These are phyloP conservation scores for Setipinna tenuifilis DNA, from an alignment of 2,797 vertebrate genomes.

Conservation along the genomic window DNA sequence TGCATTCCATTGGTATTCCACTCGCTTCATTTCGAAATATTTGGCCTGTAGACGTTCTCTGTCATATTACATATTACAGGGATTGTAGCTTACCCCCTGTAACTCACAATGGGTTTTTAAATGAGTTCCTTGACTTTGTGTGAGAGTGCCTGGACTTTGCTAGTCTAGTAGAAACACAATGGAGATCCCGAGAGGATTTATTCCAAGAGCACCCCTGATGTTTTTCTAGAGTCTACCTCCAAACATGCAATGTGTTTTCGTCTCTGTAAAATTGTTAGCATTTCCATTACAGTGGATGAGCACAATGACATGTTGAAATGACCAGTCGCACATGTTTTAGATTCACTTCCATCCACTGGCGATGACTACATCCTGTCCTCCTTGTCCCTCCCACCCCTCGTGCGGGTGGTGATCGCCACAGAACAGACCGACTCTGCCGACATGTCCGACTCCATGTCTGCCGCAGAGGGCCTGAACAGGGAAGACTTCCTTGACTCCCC, in stretches of 20 bases:
- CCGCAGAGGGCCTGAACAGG: constrained; percentile 47
- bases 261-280: not conserved
- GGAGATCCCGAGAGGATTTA: too few species aligned
- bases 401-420: constrained; percentile 47
- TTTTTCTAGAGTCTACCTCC: too few species aligned
- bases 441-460: constrained; percentile 51
- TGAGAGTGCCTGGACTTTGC: too few species aligned
- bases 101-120: too few species aligned
- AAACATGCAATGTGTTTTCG: too few species aligned
- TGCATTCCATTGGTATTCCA: constrained; percentile 68
- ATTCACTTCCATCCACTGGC: constrained; percentile 68
- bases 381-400: constrained; percentile 65
- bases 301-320: not conserved
- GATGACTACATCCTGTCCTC: constrained; percentile 75
- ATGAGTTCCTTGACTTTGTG: too few species aligned
- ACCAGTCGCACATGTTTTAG: constrained; percentile 42
- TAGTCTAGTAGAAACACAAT: too few species aligned
- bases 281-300: not conserved
- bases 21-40: not conserved
- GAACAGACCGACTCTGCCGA: constrained; percentile 44
- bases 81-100: too few species aligned
- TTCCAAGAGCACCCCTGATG: too few species aligned
- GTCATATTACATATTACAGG: not conserved
- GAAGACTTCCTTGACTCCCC: constrained; percentile 34
- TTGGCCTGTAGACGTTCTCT: not conserved